Conservation (phyloP, 2,888 invertebrate genomes). For the Linyphia triangularis region DNA sequence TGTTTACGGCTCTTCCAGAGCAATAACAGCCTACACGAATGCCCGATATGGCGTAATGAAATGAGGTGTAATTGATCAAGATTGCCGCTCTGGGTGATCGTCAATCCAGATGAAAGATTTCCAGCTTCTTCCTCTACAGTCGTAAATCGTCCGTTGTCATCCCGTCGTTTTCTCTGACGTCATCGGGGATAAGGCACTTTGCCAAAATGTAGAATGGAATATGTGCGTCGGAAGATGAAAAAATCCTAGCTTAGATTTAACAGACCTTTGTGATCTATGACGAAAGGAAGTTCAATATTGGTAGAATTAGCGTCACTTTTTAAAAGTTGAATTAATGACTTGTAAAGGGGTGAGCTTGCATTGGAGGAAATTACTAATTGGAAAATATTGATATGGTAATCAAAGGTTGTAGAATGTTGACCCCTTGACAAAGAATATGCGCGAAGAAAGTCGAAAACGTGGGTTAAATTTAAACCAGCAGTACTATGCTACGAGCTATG, state of each 20-base stretch:
- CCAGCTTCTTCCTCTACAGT: constrained; percentile 18
- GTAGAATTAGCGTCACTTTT: too few species aligned
- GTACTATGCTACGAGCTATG: too few species aligned
- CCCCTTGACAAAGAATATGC: too few species aligned
- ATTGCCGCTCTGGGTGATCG: constrained; percentile 4
- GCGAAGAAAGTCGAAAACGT: too few species aligned
- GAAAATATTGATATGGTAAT: too few species aligned
- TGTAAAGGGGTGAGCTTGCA: too few species aligned
- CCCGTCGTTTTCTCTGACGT: constrained; percentile 36
- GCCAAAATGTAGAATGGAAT: constrained; percentile 24
- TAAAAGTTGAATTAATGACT: too few species aligned
- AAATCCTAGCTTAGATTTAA: constrained; percentile 11
- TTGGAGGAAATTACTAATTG: too few species aligned
- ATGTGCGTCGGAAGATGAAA: constrained; percentile 22
- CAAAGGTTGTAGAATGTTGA: too few species aligned
- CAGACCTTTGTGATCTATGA: neutral
- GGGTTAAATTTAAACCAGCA: too few species aligned
- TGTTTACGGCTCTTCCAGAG: constrained; percentile 6
- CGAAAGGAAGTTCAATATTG: neutral
- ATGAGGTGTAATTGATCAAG: constrained; percentile 41
- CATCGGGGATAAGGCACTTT: constrained; percentile 28
- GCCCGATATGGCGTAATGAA: constrained; percentile 38
- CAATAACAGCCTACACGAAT: constrained; percentile 6
- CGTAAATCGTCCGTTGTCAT: constrained; percentile 17
- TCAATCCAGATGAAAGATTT: constrained; percentile 1